Conservation (phyloP, 2,113 vertebrate species). For the Ranitomeya imitator region DNA sequence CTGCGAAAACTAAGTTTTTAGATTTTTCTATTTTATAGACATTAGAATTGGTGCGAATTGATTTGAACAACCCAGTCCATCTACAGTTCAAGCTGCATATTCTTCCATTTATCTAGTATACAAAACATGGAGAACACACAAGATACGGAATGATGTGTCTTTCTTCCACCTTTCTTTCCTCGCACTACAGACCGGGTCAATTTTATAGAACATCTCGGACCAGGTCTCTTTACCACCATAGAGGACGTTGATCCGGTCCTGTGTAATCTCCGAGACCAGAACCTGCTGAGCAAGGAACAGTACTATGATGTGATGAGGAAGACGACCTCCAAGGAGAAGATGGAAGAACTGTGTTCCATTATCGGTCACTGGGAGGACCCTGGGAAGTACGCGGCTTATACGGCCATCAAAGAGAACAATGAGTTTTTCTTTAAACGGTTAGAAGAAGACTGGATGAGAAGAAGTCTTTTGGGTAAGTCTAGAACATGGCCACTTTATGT, state of each 20-base stretch:
- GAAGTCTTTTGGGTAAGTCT: not conserved
- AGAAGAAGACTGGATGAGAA: not conserved
- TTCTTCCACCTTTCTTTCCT: too few species aligned
- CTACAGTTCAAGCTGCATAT: too few species aligned
- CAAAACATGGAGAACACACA: too few species aligned
- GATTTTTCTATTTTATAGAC: too few species aligned
- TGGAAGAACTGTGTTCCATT: not conserved
- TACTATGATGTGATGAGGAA: not conserved
- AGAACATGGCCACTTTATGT: too few species aligned
- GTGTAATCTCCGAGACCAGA: not conserved
- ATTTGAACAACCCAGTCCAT: too few species aligned
- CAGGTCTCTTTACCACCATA: not conserved
- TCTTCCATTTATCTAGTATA: too few species aligned
- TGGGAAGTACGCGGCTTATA: not conserved
- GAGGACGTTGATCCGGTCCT: not conserved
- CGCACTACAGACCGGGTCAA: not conserved
- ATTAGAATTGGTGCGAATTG: too few species aligned
- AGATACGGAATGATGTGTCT: too few species aligned
- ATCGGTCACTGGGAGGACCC: not conserved
- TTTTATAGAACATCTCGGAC: not conserved
- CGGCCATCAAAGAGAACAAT: not conserved
- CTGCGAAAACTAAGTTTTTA: too few species aligned
- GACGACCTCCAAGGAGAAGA: not conserved
- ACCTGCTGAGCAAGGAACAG: not conserved
- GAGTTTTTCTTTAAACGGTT: not conserved